Evolutionary conservation across 2,113 vertebrate species (phyloP), one percentile per base, ranked within the genome.

Genomic region (Tetrao urogallus): DNA sequence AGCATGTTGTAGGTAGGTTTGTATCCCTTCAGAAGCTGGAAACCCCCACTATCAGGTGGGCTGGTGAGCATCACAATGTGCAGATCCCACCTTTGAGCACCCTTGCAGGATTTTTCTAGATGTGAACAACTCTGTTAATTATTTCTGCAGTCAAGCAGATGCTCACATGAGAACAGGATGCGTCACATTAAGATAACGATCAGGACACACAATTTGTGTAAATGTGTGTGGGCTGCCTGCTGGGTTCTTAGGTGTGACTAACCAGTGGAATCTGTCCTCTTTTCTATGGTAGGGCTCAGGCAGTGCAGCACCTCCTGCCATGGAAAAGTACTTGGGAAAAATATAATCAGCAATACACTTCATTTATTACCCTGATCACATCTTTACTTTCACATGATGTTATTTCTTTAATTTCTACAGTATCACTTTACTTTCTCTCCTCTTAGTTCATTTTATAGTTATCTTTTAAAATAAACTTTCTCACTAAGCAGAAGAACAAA

Each of bases 51-150:
- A 27, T 70, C 32, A 48, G 63, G 27, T 11, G 17, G 36, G 65
- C 40, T 0, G 2, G n/a, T 36, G n/a, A 24, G 38, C 8, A 86
- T 71, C 8, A 19, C 9, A 32, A 24, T 27, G 4, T 3, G 8
- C 34, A 22, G 28, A 70, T 85, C 9, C 8, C 5, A 4, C 56
- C 45, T 34, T 28, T 48, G 36, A 61, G n/a, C 0, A 0, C 36
- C 73, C 4, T 0, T 19, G 4, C 10, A 34, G 42, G 47, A 28
- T 75, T 84, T 78, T 71, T 36, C 28, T 60, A 34, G 24, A 34
- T 34, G 36, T 40, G 56, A 70, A n/a, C 30, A 66, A 19, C 43
- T 80, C 40, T 48, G 0, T 6, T 25, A 25, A 10, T 2, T 2
- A 1, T 67, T 82, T 72, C 77, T 72, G 2, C 18, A 21, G 45